Conservation (phyloP, 1,140 invertebrate genomes). For the Eumeta japonica region DNA sequence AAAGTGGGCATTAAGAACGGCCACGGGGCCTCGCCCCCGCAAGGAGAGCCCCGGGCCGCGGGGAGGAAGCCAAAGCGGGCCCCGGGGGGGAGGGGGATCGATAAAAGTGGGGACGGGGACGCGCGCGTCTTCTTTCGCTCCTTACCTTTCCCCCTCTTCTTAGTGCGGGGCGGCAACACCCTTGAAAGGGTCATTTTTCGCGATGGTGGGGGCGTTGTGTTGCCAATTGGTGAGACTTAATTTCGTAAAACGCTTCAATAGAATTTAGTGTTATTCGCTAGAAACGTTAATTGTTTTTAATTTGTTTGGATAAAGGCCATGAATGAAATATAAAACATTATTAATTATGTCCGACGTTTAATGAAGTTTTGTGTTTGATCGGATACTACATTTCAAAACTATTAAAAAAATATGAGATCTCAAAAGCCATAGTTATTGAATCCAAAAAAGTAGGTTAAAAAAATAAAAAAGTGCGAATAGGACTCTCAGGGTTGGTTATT, state of each 20-base stretch:
- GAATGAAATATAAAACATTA: neutral
- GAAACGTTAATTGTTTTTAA: conserved; percentile 32
- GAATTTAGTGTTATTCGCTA: conserved; percentile 50
- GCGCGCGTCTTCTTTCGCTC: conserved; percentile 48
- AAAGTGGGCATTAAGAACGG: conserved; percentile 46
- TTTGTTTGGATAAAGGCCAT: conserved; percentile 24
- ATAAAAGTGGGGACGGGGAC: conserved; percentile 27
- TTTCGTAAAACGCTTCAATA: conserved; percentile 52
- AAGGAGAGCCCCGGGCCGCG: neutral
- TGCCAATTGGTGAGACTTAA: conserved; percentile 48
- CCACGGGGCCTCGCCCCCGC: conserved; percentile 21
- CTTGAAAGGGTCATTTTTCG: neutral
- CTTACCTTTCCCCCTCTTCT: conserved; percentile 25
- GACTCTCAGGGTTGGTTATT: no score
- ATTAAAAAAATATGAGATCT: no score
- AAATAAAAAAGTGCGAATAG: no score
- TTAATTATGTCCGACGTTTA: no score
- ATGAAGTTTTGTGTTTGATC: no score
- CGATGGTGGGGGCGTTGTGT: conserved; percentile 21
- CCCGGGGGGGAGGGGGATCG: conserved; percentile 33
- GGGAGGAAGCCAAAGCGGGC: conserved; percentile 10
- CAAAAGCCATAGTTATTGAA: no score
- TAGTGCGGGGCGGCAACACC: no score
- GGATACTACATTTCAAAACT: no score
- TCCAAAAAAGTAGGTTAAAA: no score